Evolutionary conservation across 2,113 vertebrate species (phyloP), one percentile per base, ranked within the genome.

Genomic region (Origma solitaria): DNA sequence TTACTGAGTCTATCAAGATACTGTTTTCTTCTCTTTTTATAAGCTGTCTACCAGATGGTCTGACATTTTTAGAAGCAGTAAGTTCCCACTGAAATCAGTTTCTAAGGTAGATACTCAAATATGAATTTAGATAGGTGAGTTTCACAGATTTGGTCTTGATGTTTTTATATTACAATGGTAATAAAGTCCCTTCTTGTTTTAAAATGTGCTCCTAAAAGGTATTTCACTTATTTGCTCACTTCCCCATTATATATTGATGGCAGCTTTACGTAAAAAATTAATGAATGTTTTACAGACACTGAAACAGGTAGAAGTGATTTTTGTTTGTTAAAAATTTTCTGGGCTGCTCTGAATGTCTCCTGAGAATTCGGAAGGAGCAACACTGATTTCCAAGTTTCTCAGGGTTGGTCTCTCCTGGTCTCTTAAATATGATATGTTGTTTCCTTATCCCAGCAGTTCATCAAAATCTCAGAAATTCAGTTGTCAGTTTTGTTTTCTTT

Each of bases 1-100:
- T 76, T 65, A 85, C 66, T 40, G 53, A 88, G 75, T 90, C 85
- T 88, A 17, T 53, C 50, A 57, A 65, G 79, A 73, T 69, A 50
- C 40, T 45, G 49, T 40, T 80, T 81, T 76, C 10, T 75, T 75
- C 60, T 88, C 35, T 60, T 68, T 90, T 61, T 73, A 10, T 90
- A 83, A 95, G 42, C 56, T 77, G 38, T 80, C 86, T 92, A 25
- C 79, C 80, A 83, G 88, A 92, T 93, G 88, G 42, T 65, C 66
- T 72, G 27, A 45, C 50, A 18, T 86, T 92, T 93, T 92, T 83
- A 85, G 94, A 86, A 91, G 45, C 50, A 58, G 24, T 58, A n/a
- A 51, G 33, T 88, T 94, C 88, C 64, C 86, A 86, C 54, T 95
- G 76, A 82, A 84, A 47, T 86, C 42, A 68, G 13, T 71, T 78